phyloP scores from a whole-genome alignment of 2,797 vertebrate genomes.

The Leptodactylus fallax region DNA sequence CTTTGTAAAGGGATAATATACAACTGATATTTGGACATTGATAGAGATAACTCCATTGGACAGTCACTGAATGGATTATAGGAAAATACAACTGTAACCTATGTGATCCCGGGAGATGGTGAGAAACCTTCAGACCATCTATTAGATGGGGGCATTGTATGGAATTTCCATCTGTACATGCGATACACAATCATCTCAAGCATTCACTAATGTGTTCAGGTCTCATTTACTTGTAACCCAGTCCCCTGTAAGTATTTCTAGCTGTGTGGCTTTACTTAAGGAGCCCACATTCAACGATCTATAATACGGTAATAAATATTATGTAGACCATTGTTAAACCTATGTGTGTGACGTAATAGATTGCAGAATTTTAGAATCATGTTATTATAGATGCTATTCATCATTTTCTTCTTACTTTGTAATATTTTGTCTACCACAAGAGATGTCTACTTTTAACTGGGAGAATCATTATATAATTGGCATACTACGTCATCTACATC shows the following conservation, averaged over 20 bases:
- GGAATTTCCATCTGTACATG: constrained; percentile 52
- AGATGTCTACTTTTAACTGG: too few relatives aligned
- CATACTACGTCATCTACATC: too few relatives aligned
- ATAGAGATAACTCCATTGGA: neutral
- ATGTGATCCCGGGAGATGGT: neutral
- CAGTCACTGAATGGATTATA: neutral
- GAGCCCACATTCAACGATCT: neutral
- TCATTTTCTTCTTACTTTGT: neutral
- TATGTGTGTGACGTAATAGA: neutral
- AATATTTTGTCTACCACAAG: too few relatives aligned
- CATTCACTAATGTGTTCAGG: constrained; percentile 47
- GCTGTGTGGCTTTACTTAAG: constrained; percentile 23
- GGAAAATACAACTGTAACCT: neutral
- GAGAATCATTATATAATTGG: too few relatives aligned
- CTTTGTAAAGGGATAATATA: neutral
- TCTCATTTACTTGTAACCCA: constrained; percentile 52
- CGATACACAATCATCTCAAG: constrained; percentile 45
- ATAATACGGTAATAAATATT: neutral
- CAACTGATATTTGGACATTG: neutral
- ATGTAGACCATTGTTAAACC: neutral
- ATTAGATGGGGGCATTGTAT: constrained; percentile 29
- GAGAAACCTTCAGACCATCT: constrained; percentile 29
- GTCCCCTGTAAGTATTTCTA: constrained; percentile 32
- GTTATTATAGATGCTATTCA: neutral
- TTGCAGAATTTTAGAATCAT: neutral